Conservation (phyloP, 1,140 invertebrate genomes). For the Hyles euphorbiae region DNA sequence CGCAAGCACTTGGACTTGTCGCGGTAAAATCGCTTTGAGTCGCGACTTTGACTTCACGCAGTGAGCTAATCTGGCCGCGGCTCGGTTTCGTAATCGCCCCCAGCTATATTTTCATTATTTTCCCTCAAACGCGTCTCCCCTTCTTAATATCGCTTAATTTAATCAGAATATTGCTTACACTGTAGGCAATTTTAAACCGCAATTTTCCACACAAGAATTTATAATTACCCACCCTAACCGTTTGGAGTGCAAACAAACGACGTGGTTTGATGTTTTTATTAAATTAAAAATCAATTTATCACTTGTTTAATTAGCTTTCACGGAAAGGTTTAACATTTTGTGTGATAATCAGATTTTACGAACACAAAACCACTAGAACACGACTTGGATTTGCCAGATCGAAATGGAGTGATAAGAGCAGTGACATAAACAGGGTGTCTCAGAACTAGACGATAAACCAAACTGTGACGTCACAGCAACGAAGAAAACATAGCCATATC, state of each 20-base stretch:
- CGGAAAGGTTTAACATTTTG: too few relatives aligned
- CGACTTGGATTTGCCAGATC: too few relatives aligned
- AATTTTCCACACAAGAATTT: conserved; percentile 44
- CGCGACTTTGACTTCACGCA: too few relatives aligned
- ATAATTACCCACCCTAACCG: conserved; percentile 28
- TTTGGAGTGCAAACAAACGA: conserved; percentile 22
- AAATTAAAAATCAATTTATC: conserved; percentile 13
- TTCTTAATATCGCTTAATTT: conserved; percentile 61
- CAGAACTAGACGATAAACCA: too few relatives aligned
- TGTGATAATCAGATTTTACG: too few relatives aligned
- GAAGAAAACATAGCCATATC: too few relatives aligned
- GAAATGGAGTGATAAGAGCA: too few relatives aligned
- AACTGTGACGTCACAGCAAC: too few relatives aligned
- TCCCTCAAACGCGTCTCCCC: conserved; percentile 42
- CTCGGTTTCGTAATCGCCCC: conserved; percentile 19
- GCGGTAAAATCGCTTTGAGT: too few relatives aligned
- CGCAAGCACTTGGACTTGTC: too few relatives aligned
- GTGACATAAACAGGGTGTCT: too few relatives aligned
- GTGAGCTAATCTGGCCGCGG: neutral
- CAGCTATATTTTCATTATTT: conserved; percentile 61
- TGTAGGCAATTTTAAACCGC: conserved; percentile 36
- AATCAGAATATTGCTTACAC: conserved; percentile 51
- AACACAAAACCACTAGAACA: too few relatives aligned
- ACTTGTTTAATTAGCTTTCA: neutral
- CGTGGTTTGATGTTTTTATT: conserved; percentile 19